These are phyloP conservation scores for Penaeus japonicus DNA, from an alignment of 1,140 invertebrate genomes.

Conservation along the genomic window DNA sequence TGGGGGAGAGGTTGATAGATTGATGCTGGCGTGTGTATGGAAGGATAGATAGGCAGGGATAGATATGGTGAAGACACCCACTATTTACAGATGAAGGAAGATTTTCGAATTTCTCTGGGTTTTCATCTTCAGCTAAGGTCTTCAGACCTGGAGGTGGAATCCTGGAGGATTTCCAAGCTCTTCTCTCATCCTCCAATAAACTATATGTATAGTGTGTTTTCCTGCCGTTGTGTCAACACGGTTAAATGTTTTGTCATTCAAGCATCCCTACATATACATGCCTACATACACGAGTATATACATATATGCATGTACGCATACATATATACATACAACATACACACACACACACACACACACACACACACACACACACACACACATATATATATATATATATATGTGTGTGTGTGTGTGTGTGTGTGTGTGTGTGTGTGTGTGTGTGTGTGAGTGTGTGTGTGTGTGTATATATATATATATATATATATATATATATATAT, in stretches of 20 bases:
- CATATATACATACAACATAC: not conserved
- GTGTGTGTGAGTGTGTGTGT: not conserved
- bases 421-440: not conserved
- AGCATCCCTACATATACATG: not conserved
- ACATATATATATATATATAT: not conserved
- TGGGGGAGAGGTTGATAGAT: too few relatives aligned
- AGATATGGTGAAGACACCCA: too few relatives aligned
- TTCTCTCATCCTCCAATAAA: too few relatives aligned
- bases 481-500: not conserved
- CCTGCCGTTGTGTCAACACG: too few relatives aligned
- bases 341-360: not conserved
- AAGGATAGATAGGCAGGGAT: too few relatives aligned
- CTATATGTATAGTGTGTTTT: too few relatives aligned
- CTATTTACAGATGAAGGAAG: too few relatives aligned
- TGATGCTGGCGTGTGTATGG: too few relatives aligned
- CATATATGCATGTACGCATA: not conserved
- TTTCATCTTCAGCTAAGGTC: too few relatives aligned
- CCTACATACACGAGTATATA: not conserved
- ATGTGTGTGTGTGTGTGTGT: conserved; percentile 1
- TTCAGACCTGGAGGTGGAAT: too few relatives aligned
- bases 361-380: not conserved
- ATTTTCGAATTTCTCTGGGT: too few relatives aligned
- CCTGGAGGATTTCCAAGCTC: too few relatives aligned
- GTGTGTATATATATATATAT: not conserved
- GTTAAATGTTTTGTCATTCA: not conserved